These are phyloP conservation scores for Lasioglossum marginatum DNA, from an alignment of 2,888 invertebrate genomes.

Conservation along the genomic window DNA sequence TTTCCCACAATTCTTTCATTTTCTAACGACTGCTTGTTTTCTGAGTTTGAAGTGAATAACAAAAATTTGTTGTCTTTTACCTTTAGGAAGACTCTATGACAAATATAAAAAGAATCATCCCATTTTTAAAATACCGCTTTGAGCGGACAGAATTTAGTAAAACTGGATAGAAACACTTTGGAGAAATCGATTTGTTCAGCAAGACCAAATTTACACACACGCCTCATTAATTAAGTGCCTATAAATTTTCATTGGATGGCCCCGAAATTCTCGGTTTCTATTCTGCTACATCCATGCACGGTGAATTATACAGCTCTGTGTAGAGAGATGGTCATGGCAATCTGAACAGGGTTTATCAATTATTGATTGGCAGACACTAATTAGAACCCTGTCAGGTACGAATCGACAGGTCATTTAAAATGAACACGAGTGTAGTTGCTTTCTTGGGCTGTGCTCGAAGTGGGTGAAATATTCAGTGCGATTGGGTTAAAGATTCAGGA, in stretches of 20 bases:
- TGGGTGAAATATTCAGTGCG: constrained; percentile 76
- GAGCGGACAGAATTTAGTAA: neutral
- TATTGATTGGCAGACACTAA: constrained; percentile 44
- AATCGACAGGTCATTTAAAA: constrained; percentile 63
- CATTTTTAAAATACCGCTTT: neutral
- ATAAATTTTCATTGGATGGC: neutral
- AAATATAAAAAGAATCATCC: neutral
- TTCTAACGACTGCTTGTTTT: neutral
- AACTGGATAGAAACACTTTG: neutral
- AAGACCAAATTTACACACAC: neutral
- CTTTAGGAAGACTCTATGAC: neutral
- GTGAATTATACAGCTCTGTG: neutral
- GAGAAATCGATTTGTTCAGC: neutral
- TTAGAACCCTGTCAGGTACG: constrained; percentile 49
- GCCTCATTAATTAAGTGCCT: neutral
- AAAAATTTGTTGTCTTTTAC: neutral
- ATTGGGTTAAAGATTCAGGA: constrained; percentile 71
- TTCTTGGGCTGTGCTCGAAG: constrained; percentile 50
- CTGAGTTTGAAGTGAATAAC: neutral
- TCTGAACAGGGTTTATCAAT: constrained; percentile 37
- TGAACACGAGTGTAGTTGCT: neutral
- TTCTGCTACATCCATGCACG: neutral
- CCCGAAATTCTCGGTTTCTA: neutral
- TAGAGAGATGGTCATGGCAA: constrained; percentile 23
- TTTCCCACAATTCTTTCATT: neutral